Percentiles rank a stretch among this genome's conserved stretches.
Conservation (phyloP, 1,140 invertebrate species). For the Asobara japonica region DNA sequence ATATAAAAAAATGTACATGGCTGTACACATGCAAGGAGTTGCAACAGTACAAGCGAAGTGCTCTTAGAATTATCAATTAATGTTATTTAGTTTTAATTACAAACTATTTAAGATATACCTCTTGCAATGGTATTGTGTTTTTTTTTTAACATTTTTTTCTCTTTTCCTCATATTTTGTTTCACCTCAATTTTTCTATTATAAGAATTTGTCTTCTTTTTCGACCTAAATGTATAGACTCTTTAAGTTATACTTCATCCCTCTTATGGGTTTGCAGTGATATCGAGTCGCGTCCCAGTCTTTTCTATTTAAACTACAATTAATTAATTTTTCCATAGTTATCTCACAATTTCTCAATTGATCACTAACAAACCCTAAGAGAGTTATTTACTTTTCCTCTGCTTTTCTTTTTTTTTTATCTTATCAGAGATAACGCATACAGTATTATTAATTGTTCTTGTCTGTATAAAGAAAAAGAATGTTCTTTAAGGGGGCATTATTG, state of each 20-base stretch:
- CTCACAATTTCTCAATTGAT: neutral
- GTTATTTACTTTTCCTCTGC: neutral
- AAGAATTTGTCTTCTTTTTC: slow-evolving; percentile 34
- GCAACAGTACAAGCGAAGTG: slow-evolving; percentile 59
- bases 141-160: slow-evolving; percentile 46
- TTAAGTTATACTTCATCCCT: slow-evolving; percentile 39
- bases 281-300: slow-evolving; percentile 40
- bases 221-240: slow-evolving; percentile 46
- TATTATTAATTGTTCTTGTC: too few relatives aligned
- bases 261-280: slow-evolving; percentile 45
- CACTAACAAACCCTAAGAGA: slow-evolving; percentile 1
- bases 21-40: slow-evolving; percentile 60
- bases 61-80: slow-evolving; percentile 54
- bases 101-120: slow-evolving; percentile 44
- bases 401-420: slow-evolving; percentile 10
- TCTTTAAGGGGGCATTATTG: too few relatives aligned
- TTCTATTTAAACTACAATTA: neutral
- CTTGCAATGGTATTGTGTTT: slow-evolving; percentile 40
- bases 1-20: slow-evolving; percentile 61
- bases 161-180: slow-evolving; percentile 42
- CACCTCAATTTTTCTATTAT: slow-evolving; percentile 46
- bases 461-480: too few relatives aligned
- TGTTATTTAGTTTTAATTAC: slow-evolving; percentile 39
- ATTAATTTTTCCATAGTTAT: neutral
- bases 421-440: slow-evolving; percentile 43